Evolutionary conservation across 2,113 vertebrate species (phyloP), one percentile per base, ranked within the genome.

Genomic region (Okapia johnstoni): DNA sequence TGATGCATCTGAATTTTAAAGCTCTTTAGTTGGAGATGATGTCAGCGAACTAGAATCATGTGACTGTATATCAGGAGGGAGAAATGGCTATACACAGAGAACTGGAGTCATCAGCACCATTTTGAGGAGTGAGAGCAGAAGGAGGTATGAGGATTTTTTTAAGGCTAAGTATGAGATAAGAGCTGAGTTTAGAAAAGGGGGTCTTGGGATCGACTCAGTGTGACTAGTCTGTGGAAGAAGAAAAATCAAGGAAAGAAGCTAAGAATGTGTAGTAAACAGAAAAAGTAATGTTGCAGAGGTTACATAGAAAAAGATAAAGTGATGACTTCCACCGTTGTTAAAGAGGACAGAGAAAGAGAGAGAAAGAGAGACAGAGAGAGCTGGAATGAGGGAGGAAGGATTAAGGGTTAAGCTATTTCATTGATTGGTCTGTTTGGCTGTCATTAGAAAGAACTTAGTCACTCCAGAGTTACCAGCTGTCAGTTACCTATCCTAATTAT

Each of bases 401-500:
- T n/a, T 50, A 48, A 94, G 36, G 57, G 14, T 36, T 54, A 50
- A 94, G 43, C 33, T n/a, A 46, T 85, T 88, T 88, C 80, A 57
- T 60, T 63, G 76, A 26, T 28, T 76, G 25, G 43, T 88, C 76
- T 92, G 5, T 57, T 60, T 15, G 12, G 30, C 28, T 88, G 43
- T 73, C 85, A 54, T 81, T 60, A 90, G 33, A 57, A 63, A 80
- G 54, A 81, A 46, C 40, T 85, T 55, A 55, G 52, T 70, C 77
- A 81, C 43, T 85, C 21, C 54, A 80, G 58, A 87, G 63, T 79
- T 79, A 77, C 23, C 80, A 93, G 80, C 63, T 93, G 93, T 76
- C 63, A 43, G 54, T 93, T 80, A 77, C 86, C 90, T 95, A 40
- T 90, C 80, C 80, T 92, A 36, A 66, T 96, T 87, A 89, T 52